Evolutionary conservation across 2,888 invertebrate genomes (phyloP), one percentile per base, ranked within the genome.

Genomic region (Auanema sp.): DNA sequence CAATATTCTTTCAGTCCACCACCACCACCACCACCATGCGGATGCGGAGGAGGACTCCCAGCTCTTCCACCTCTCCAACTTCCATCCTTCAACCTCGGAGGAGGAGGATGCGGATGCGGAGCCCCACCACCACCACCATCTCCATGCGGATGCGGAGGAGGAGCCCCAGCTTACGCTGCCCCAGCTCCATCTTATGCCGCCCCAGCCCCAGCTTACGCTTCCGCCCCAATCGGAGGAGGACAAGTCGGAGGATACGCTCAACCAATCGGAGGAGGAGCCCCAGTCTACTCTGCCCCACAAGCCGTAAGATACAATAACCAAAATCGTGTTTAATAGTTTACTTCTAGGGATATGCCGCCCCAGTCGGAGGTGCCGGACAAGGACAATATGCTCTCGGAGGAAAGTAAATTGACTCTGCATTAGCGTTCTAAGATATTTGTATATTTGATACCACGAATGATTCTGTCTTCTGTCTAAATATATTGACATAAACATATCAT

Each of bases 61-160:
- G 33, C 53, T 33, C 53, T 53, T 40, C 69, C 72, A 61, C 67
- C 69, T 61, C 67, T 69, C 64, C 66, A 66, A 53, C 71, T 71
- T 21, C 71, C 71, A 64, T n/a, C n/a, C 18, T 57, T 62, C 50
- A 41, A 25, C 57, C 52, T 71, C 69, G 71, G 71, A 62, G 71
- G 71, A 56, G 65, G 66, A n/a, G 72, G 72, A 40, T 69, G 71
- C 60, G 65, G 69, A 60, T 64, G 64, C 23, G 62, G 54, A 44
- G 54, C 61, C 41, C 59, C 59, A 42, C 59, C 59, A 42, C 59
- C 59, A 24, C 64, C 62, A 59, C 64, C 63, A 60, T 59, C 65
- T 42, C 60, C 68, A 42, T 58, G 24, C 44, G 68, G 66, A 64
- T 60, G 53, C 57, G 69, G 47, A 47, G 47, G 47, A 18, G 47